These are phyloP conservation scores for Ostrea denselamellosa DNA, from an alignment of 1,140 invertebrate species.

Conservation along the genomic window DNA sequence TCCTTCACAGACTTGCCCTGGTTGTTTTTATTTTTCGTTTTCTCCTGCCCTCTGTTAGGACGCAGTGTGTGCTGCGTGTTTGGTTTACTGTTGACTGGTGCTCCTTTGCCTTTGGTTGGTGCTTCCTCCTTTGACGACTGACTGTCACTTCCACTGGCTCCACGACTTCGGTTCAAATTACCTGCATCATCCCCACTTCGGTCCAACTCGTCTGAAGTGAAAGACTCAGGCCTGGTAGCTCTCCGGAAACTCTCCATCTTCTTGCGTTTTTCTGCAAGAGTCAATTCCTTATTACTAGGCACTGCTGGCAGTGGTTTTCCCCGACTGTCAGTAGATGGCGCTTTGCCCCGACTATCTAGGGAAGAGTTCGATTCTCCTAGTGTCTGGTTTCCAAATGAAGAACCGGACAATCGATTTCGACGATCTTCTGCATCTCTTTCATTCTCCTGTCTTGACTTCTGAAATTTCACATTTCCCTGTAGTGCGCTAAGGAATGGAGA, in stretches of 20 bases:
- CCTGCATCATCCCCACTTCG: slow-evolving; percentile 17
- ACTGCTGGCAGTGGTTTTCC: slow-evolving; percentile 60
- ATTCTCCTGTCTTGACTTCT: slow-evolving; percentile 55
- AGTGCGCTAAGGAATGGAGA: slow-evolving; percentile 63
- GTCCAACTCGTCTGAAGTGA: slow-evolving; percentile 20
- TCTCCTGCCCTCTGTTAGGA: slow-evolving; percentile 55
- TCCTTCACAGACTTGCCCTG: slow-evolving; percentile 45
- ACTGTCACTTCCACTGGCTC: slow-evolving; percentile 9
- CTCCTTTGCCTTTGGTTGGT: slow-evolving; percentile 46
- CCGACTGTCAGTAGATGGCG: background rate
- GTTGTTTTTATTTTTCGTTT: slow-evolving; percentile 48
- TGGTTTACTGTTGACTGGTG: slow-evolving; percentile 51
- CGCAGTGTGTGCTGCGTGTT: slow-evolving; percentile 59
- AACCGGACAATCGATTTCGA: slow-evolving; percentile 56
- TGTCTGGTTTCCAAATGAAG: slow-evolving; percentile 34
- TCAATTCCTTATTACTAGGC: slow-evolving; percentile 43
- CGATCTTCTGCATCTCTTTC: slow-evolving; percentile 66
- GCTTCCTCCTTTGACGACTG: slow-evolving; percentile 54
- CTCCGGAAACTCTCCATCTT: slow-evolving; percentile 60
- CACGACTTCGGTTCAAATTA: slow-evolving; percentile 25
- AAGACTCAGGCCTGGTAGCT: slow-evolving; percentile 54
- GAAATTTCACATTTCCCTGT: slow-evolving; percentile 62
- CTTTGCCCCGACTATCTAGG: background rate
- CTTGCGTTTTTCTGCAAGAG: slow-evolving; percentile 28
- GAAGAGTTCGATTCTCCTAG: slow-evolving; percentile 21